Base-by-base conservation (phyloP, 2,797 vertebrate species). In the Xenopus petersii region DNA sequence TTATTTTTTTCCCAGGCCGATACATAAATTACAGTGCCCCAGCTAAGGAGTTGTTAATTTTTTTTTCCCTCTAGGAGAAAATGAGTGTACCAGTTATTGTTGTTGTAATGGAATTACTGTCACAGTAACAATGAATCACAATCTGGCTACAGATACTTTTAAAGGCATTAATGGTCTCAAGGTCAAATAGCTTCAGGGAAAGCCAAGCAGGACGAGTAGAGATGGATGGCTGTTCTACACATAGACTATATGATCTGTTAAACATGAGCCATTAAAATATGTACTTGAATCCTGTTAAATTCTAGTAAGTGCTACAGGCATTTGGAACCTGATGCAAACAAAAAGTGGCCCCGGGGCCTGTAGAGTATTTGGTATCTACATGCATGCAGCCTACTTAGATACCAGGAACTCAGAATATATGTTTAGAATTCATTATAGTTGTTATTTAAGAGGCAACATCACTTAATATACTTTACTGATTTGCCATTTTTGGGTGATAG, bases 61-160 rank as follows among this genome's bases (percentile, higher is more conserved):
- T 15, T 15, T 86, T 90, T 86, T 89, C 89, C 81, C 79, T 51
- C 15, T 12, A 3, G 82, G 86, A 88, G 87, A 88, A 91, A 90
- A 91, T 88, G 88, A 88, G 84, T 84, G 89, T 91, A 92, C 92
- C 91, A 87, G 89, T 89, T 91, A 90, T 88, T 92, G 90, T 89
- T 87, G 87, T 86, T 89, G 82, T 89, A 92, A 91, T 88, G 90
- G 89, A 92, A 93, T 93, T 92, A 92, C 89, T 92, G 89, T 89
- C 91, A 91, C 81, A 87, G 81, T 85, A 89, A 90, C 87, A 89
- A 87, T 92, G 89, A 91, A 91, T 91, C 91, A 90, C 84, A 85
- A 89, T 83, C 77, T 77, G 10, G 47, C 54, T 88, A 86, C 82
- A 87, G 84, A 82, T 89, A 75, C 72, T 88, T 85, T 75, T 82